A percentile compares a stretch with the other conserved stretches of the same genome.
phyloP scores from a whole-genome alignment of 2,797 vertebrate genomes.

The Clamator glandarius region DNA sequence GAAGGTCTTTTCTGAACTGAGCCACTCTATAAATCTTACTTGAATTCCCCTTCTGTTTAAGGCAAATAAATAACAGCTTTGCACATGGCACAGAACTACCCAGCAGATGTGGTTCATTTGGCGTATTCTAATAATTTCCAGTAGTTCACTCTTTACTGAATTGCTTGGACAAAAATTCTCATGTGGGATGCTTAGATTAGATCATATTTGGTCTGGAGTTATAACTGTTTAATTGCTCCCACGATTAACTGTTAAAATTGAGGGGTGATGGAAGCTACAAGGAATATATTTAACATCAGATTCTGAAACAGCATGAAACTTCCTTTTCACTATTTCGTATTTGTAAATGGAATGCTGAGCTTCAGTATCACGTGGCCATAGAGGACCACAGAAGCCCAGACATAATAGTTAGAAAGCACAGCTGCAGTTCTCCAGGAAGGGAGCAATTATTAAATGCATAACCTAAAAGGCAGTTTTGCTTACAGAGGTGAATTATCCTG shows the following conservation, averaged over 20 bases:
- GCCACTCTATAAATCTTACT: neutral
- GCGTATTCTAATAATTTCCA: neutral
- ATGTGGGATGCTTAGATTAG: neutral
- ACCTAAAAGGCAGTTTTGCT: neutral
- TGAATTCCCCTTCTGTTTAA: neutral
- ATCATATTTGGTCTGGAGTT: neutral
- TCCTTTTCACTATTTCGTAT: neutral
- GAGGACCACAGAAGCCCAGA: neutral
- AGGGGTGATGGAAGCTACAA: neutral
- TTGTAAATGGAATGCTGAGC: neutral
- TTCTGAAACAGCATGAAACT: neutral
- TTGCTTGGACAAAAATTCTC: neutral
- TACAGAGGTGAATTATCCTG: neutral
- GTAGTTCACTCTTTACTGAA: neutral
- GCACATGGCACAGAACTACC: neutral
- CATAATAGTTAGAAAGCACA: neutral
- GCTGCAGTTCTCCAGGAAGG: neutral
- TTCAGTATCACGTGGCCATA: neutral
- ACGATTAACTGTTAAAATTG: neutral
- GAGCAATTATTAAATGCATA: rapidly evolving
- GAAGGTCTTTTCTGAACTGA: too few species aligned
- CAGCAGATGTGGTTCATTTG: neutral
- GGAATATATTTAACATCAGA: neutral
- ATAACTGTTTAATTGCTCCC: neutral
- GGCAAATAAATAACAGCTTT: neutral